Evolutionary conservation across 2,113 vertebrate species (phyloP).

Genomic region (Pelusios castaneus): DNA sequence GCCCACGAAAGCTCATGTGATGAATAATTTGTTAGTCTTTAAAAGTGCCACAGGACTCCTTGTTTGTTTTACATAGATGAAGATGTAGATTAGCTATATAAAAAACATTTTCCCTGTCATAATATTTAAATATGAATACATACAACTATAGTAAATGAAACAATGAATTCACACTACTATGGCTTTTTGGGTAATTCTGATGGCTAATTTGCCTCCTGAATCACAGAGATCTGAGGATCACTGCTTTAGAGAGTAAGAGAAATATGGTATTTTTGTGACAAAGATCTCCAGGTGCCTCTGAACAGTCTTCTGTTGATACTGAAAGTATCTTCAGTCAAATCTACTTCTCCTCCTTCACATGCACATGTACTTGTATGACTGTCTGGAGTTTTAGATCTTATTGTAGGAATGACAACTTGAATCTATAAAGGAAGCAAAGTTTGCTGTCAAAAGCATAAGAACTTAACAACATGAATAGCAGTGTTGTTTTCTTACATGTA

Average conservation of each 20-base stretch:
- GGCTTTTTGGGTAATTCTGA: neutral
- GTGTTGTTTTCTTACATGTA: neutral
- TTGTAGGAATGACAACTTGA: neutral
- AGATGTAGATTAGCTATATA: too few species aligned
- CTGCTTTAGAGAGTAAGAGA: neutral
- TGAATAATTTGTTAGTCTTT: too few species aligned
- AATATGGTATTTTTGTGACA: neutral
- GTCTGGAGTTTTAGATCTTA: conserved; percentile 5
- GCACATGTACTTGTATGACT: neutral
- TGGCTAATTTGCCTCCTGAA: neutral
- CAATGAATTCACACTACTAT: neutral
- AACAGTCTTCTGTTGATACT: neutral
- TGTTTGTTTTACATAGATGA: neutral
- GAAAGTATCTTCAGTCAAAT: conserved; percentile 2
- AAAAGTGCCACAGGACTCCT: too few species aligned
- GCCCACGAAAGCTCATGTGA: too few species aligned
- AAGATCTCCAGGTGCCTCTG: neutral
- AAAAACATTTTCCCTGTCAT: neutral
- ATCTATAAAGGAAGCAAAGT: neutral
- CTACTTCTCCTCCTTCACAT: neutral
- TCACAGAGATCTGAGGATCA: neutral
- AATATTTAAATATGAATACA: neutral
- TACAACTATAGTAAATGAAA: neutral
- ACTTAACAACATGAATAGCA: neutral
- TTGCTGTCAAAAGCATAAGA: neutral